Evolutionary conservation across 2,888 invertebrate species (phyloP), one percentile per base, ranked within the genome.

Genomic region (Zele albiditarsus): DNA sequence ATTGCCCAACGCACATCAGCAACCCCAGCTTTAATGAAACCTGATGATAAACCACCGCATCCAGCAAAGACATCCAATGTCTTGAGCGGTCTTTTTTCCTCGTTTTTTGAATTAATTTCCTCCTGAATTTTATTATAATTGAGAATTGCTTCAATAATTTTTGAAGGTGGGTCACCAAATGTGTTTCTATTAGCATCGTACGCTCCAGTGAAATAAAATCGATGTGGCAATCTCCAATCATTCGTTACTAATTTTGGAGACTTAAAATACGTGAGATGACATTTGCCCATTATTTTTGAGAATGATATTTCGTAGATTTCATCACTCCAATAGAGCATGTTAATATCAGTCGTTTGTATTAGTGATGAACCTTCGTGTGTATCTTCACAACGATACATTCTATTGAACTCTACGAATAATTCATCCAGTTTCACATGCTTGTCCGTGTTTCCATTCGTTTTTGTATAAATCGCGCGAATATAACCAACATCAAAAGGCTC

Each of bases 1-100:
- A 97, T 93, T 2, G 96, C 96, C 96, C 96, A 97, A 79, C 91
- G 89, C 63, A 93, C 93, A 70, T 94, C 93, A 0, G 94, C 92
- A 3, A 94, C 88, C 0, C 94, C 95, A 5, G 95, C 91, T 79
- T 92, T 92, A 82, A 93, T 93, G 49, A 95, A 87, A 0, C 95
- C 95, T 82, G 94, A 94, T 0, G 95, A 95, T 58, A 96, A 87
- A 25, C 92, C 96, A 58, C 96, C 96, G 88, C 96, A 96, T 0
- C 96, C 96, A 78, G 96, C 95, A 88, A 97, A 97, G 31, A 96
- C 94, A 85, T 96, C 96, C 82, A 97, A 89, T 53, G 94, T 93
- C 79, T 91, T 90, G 73, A 97, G 85, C 38, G 5, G 75, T 62
- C 23, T 78, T 83, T 67, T 91, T 91, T 72, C 91, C 91, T 75